Base-by-base conservation (phyloP, 2,113 vertebrate genomes). In the Halcyon malimbica region DNA sequence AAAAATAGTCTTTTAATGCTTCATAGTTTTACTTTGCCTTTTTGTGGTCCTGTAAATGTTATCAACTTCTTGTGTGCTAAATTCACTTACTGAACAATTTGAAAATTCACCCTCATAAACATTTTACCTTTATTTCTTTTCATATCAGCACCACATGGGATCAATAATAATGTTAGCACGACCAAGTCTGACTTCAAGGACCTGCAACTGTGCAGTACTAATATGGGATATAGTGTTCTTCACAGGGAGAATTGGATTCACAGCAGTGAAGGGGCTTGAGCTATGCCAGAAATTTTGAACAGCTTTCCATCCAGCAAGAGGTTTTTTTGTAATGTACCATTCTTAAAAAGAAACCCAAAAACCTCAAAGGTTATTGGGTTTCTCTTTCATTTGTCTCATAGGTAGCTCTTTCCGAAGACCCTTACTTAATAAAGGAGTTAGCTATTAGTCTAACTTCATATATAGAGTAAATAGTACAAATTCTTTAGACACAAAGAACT, bases 121-220 rank as follows among this genome's bases (percentile, higher is more conserved):
- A 29, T 94, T 93, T 92, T 56, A 87, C 69, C 39, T 64, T 82
- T 82, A 63, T 89, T 94, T 92, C 37, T 83, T 91, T 93, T 64
- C 24, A 69, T 89, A 79, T 83, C 75, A 90, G 35, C 10, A 60
- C 21, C 82, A 90, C 31, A 50, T 79, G 62, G 82, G 54, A 74
- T 68, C 14, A 89, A 88, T 86, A 82, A 70, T 24, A 73, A 80
- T 28, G 24, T 76, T 56, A 93, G 31, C 16, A 28, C 53, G 76
- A 42, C 39, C 29, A 69, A 67, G 25, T 8, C 26, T 80, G 48
- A 77, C 51, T 93, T 91, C 39, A 83, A 65, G 64, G 56, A 67
- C 53, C 14, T 63, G 41, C 14, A 77, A 87, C 19, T 51, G 17
- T 59, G 10, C 57, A 37, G 6, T 13, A 46, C 18, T 68, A 74